Evolutionary conservation across 2,797 vertebrate genomes (phyloP).

Genomic region (Sphaeramia orbicularis): DNA sequence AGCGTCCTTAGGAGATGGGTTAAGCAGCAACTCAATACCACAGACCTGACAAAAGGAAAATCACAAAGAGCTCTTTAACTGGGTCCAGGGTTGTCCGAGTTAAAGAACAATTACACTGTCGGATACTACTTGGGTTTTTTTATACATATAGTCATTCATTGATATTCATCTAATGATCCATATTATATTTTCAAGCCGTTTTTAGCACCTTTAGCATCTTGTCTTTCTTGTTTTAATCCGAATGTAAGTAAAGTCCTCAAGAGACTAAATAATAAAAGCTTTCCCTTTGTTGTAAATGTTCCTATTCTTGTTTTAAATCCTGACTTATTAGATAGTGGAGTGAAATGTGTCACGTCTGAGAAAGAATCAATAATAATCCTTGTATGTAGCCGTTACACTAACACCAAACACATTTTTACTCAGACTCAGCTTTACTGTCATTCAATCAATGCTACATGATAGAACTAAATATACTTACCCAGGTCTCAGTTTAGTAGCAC

Average conservation of each 20-base stretch:
- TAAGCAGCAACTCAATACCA: constrained; percentile 57
- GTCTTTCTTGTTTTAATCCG: too few species aligned
- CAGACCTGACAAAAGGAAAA: constrained; percentile 35
- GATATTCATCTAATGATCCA: neutral
- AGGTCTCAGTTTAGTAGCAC: too few species aligned
- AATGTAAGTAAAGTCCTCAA: neutral
- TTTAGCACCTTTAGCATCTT: too few species aligned
- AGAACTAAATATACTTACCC: too few species aligned
- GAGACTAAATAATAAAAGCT: neutral
- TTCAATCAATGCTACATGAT: too few species aligned
- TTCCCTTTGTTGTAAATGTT: neutral
- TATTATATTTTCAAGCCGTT: neutral
- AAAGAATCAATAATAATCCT: constrained; percentile 1
- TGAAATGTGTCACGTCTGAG: neutral
- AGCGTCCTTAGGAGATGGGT: constrained; percentile 43
- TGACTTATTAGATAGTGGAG: constrained; percentile 29
- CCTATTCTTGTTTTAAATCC: constrained; percentile 13
- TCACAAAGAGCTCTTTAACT: constrained; percentile 24
- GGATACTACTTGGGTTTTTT: neutral
- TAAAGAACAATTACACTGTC: constrained; percentile 7
- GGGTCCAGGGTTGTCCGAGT: constrained; percentile 13
- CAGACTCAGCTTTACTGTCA: too few species aligned
- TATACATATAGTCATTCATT: neutral
- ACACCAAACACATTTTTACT: too few species aligned
- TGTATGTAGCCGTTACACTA: constrained; percentile 7